Conservation (phyloP, 2,888 invertebrate species). For the Trissolcus brochymenae region DNA sequence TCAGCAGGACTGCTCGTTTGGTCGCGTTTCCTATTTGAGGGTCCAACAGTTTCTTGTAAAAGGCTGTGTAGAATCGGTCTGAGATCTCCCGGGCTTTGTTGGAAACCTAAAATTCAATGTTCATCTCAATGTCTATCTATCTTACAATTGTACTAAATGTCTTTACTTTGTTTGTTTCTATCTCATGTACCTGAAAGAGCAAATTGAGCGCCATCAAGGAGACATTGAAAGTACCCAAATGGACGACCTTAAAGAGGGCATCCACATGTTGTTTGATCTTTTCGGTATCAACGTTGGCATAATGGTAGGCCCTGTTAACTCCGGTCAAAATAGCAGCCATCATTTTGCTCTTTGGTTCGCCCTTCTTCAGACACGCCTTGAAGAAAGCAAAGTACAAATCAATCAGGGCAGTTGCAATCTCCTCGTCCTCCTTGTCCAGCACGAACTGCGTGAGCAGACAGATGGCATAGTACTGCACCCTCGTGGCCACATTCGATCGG, state of each 20-base stretch:
- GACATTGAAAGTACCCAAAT: slow-evolving; percentile 86
- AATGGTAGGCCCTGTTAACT: slow-evolving; percentile 90
- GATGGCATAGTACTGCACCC: slow-evolving; percentile 94
- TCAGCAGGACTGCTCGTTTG: slow-evolving; percentile 88
- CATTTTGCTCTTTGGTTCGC: slow-evolving; percentile 88
- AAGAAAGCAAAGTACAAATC: slow-evolving; percentile 97
- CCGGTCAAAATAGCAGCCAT: slow-evolving; percentile 90
- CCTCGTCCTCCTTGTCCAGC: slow-evolving; percentile 83
- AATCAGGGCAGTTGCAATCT: slow-evolving; percentile 89
- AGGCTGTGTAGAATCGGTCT: slow-evolving; percentile 87
- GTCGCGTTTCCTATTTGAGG: slow-evolving; percentile 83
- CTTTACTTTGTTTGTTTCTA: too few relatives aligned
- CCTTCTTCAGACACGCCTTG: slow-evolving; percentile 91
- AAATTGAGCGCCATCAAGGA: slow-evolving; percentile 80
- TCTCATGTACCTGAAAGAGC: slow-evolving; percentile 78
- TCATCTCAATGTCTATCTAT: background rate
- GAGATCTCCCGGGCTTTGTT: slow-evolving; percentile 66
- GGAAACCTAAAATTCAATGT: slow-evolving; percentile 62
- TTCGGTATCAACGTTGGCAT: slow-evolving; percentile 82
- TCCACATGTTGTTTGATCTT: slow-evolving; percentile 82
- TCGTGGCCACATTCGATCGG: slow-evolving; percentile 88
- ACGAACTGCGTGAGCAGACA: slow-evolving; percentile 93
- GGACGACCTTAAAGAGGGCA: slow-evolving; percentile 88
- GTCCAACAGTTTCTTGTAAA: slow-evolving; percentile 92
- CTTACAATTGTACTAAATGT: too few relatives aligned